phyloP scores from a whole-genome alignment of 1,140 invertebrate species.

The Drosophila ananassae region DNA sequence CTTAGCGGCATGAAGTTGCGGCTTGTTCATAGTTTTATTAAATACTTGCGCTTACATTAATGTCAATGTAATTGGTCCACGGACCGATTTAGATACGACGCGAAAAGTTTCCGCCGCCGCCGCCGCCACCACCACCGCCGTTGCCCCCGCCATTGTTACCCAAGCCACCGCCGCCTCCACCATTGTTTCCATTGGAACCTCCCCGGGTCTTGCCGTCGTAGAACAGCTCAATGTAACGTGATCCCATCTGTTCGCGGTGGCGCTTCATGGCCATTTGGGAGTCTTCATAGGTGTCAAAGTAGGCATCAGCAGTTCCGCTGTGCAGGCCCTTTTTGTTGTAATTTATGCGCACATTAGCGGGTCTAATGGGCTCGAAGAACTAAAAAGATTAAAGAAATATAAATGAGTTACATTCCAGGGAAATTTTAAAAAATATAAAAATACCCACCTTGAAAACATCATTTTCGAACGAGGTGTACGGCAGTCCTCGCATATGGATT shows the following conservation, averaged over 20 bases:
- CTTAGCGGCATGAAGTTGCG: conserved; percentile 26
- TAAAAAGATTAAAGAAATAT: conserved; percentile 24
- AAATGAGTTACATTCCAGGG: background rate
- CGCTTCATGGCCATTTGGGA: conserved; percentile 91
- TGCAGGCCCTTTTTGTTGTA: conserved; percentile 89
- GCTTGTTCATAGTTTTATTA: conserved; percentile 50
- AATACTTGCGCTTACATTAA: conserved; percentile 73
- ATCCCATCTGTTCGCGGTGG: conserved; percentile 94
- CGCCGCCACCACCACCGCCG: conserved; percentile 28
- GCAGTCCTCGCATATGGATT: conserved; percentile 80
- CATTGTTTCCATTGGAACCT: conserved; percentile 37
- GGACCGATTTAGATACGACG: conserved; percentile 63
- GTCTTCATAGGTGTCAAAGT: conserved; percentile 91
- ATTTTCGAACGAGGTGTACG: conserved; percentile 81
- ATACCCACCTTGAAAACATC: conserved; percentile 75
- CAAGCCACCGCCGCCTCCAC: conserved; percentile 18
- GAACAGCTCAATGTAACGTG: conserved; percentile 92
- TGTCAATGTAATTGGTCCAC: conserved; percentile 60
- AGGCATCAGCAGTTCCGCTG: conserved; percentile 95
- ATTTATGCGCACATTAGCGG: conserved; percentile 77
- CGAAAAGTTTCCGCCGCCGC: conserved; percentile 59
- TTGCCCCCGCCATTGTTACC: conserved; percentile 7
- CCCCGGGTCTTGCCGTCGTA: conserved; percentile 77
- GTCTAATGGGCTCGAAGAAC: conserved; percentile 83
- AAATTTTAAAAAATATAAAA: background rate